A percentile compares a stretch with the other conserved stretches of the same genome.
Conservation (phyloP, 2,888 invertebrate genomes). For the Pseudococcus longispinus region DNA sequence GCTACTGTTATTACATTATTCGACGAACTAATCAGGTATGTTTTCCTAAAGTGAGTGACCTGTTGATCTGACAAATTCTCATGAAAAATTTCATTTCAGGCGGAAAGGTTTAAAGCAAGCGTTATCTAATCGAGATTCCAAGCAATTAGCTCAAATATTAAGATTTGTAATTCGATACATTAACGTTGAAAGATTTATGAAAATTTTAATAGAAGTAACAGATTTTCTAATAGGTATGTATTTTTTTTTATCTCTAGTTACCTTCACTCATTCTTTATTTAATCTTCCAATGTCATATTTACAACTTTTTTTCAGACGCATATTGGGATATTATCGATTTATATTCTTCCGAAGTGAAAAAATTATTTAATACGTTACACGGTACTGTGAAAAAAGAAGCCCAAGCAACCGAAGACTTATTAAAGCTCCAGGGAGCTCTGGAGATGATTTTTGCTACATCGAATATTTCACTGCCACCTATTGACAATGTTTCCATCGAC, state of each 20-base stretch:
- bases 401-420: constrained; percentile 12
- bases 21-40: constrained; percentile 79
- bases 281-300: not conserved
- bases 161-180: constrained; percentile 79
- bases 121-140: constrained; percentile 74
- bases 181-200: constrained; percentile 76
- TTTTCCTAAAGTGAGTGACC: not conserved
- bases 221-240: constrained; percentile 73
- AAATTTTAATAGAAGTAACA: constrained; percentile 76
- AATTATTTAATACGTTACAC: constrained; percentile 28
- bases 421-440: constrained; percentile 38
- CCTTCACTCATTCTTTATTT: not conserved
- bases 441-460: constrained; percentile 48
- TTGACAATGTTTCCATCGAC: not conserved
- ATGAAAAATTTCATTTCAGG: constrained; percentile 62
- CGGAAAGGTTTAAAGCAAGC: constrained; percentile 80
- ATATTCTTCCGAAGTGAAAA: constrained; percentile 51
- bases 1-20: constrained; percentile 81
- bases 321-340: constrained; percentile 46
- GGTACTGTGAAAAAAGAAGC: not conserved
- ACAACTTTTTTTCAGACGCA: constrained; percentile 13
- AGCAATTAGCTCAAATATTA: constrained; percentile 72
- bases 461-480: constrained; percentile 71
- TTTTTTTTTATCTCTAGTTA: not conserved
- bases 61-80: not conserved